Base-by-base conservation (phyloP, 2,888 invertebrate genomes). In the Luperina testacea region DNA sequence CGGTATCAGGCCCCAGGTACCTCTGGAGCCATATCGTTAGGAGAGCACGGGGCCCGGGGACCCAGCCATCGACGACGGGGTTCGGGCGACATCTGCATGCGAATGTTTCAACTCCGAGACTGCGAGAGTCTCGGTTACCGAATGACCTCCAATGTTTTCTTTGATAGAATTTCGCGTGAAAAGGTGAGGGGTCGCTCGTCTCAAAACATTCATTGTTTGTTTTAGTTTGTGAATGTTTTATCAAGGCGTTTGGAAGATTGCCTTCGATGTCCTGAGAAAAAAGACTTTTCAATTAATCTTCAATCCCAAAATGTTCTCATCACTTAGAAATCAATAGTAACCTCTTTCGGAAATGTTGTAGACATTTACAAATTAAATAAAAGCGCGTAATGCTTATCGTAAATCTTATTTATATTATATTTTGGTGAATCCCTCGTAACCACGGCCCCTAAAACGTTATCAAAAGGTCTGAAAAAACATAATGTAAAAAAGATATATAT, bases 71-170 rank as follows among this genome's bases (percentile, higher is more conserved):
- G 80, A 78, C 78, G 82, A 68, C 80, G 68, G 68, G 78, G 68
- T 57, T 59, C 77, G 73, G 15, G 57, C 85, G 78, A 71, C 87
- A 89, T 89, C 89, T 89, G 88, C 89, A 89, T 89, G 88, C 87
- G 83, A 89, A 89, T 89, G 89, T 84, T 85, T 86, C 83, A 78
- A 81, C 82, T 83, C 75, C 63, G 27, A 67, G 53, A 57, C 81
- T 75, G 24, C 27, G 64, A 57, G 72, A 72, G 65, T 64, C 64
- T 82, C 69, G 75, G 79, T 77, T 78, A 80, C 78, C 53, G 64
- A 88, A 81, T 65, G 78, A 78, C 76, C 77, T 79, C 68, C 59
- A 77, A 72, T 78, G 83, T 86, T 81, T 83, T 70, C 73, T 80
- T 79, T 77, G 81, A 88, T 83, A 78, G 86, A 83, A 88, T 87